These are phyloP conservation scores for Berghia stephanieae DNA, from an alignment of 1,140 invertebrate genomes.

Conservation along the genomic window DNA sequence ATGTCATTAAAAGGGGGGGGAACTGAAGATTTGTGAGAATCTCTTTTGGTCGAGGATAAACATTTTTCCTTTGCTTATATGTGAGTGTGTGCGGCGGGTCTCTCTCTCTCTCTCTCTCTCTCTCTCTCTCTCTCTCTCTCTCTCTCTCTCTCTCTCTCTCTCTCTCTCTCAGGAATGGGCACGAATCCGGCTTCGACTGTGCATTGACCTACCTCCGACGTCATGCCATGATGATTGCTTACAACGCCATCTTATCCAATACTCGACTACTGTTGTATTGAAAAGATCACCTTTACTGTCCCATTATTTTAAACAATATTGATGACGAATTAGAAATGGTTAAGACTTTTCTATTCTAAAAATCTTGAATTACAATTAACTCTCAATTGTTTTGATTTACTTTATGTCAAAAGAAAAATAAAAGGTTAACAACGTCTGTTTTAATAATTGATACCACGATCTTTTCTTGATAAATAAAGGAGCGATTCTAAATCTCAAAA, in stretches of 20 bases:
- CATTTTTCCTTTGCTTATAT: too few relatives aligned
- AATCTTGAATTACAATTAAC: too few relatives aligned
- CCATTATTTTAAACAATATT: not conserved
- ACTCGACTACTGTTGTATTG: not conserved
- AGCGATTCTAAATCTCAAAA: too few relatives aligned
- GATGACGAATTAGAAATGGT: not conserved
- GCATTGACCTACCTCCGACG: not conserved
- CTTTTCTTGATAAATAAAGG: too few relatives aligned
- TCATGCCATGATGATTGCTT: not conserved
- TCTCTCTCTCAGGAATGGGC: slow-evolving; percentile 12
- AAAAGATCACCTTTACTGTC: not conserved
- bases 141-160: slow-evolving; percentile 27
- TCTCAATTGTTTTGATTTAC: too few relatives aligned
- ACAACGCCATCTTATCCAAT: not conserved
- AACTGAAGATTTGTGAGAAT: not conserved
- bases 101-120: not conserved
- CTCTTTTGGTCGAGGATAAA: too few relatives aligned
- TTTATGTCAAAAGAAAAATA: too few relatives aligned
- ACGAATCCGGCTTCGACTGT: too few relatives aligned
- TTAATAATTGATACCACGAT: too few relatives aligned
- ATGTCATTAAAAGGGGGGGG: not conserved
- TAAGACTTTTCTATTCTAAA: too few relatives aligned
- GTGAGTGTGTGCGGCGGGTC: slow-evolving; percentile 3
- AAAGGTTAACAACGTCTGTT: too few relatives aligned
- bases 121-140: slow-evolving; percentile 21